Conservation (phyloP, 2,888 invertebrate species). For the Drosophila leonis region DNA sequence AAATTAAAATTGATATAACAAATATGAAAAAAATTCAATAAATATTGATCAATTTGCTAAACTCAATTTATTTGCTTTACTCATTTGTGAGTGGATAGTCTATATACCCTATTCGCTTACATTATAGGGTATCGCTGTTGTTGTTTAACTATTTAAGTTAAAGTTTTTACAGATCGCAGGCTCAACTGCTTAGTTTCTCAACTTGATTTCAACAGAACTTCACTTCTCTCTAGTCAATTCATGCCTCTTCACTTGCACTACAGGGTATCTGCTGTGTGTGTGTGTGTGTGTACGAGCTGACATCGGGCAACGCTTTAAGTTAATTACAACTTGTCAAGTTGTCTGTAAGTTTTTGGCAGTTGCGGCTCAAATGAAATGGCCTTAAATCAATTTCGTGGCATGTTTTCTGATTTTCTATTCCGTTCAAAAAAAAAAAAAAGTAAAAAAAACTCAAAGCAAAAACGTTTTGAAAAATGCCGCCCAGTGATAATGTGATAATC, state of each 20-base stretch:
- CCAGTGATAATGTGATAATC: conserved; percentile 61
- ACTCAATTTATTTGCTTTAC: no score
- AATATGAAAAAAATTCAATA: no score
- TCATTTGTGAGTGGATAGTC: no score
- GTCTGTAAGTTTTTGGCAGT: conserved; percentile 60
- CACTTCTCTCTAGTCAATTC: background rate
- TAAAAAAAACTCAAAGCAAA: background rate
- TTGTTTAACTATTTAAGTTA: background rate
- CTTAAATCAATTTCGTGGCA: conserved; percentile 70
- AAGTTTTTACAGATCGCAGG: background rate
- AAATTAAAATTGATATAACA: background rate
- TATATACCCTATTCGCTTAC: background rate
- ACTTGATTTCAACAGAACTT: background rate
- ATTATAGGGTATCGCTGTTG: background rate
- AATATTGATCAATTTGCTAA: no score
- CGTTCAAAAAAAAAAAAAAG: conserved; percentile 3
- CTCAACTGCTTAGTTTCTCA: background rate
- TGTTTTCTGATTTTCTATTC: conserved; percentile 49
- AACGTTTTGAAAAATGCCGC: conserved; percentile 69
- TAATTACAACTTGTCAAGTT: conserved; percentile 79
- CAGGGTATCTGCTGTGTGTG: conserved; percentile 13
- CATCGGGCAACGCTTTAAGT: conserved; percentile 76
- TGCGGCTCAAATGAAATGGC: conserved; percentile 67
- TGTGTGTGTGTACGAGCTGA: background rate
- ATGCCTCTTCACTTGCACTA: background rate